Conservation (phyloP, 1,140 invertebrate genomes). For the Oncopeltus fasciatus region DNA sequence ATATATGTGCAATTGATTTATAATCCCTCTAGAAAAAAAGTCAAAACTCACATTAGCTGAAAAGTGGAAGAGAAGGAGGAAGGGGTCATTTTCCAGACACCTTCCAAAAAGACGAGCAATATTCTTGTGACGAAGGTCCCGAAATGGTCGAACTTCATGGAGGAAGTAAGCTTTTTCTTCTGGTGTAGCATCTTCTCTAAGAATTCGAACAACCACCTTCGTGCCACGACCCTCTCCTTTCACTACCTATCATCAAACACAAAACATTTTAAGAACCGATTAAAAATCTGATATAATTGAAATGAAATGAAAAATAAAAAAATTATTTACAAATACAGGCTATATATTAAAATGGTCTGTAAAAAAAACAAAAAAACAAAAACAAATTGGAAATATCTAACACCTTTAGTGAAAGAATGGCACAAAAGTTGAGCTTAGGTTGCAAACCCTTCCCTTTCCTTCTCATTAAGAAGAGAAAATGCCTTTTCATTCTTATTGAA, state of each 20-base stretch:
- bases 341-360: too few relatives aligned
- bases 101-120: slow-evolving; percentile 42
- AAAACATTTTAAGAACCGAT: not conserved
- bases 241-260: slow-evolving; percentile 39
- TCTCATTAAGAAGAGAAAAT: too few relatives aligned
- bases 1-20: not conserved
- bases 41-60: slow-evolving; percentile 41
- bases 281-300: too few relatives aligned
- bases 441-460: too few relatives aligned
- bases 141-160: slow-evolving; percentile 50
- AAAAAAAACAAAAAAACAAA: too few relatives aligned
- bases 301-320: too few relatives aligned
- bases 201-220: slow-evolving; percentile 48
- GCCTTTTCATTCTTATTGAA: too few relatives aligned
- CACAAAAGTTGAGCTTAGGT: too few relatives aligned
- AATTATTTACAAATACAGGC: too few relatives aligned
- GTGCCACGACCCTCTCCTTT: slow-evolving; percentile 48
- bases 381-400: too few relatives aligned
- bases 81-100: slow-evolving; percentile 48
- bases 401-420: too few relatives aligned
- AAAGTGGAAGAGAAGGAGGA: slow-evolving; percentile 47
- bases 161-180: slow-evolving; percentile 54
- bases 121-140: slow-evolving; percentile 47
- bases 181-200: slow-evolving; percentile 51
- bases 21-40: slow-evolving; percentile 15